Conservation (phyloP, 2,113 vertebrate species). For the Pteruthius melanotis region DNA sequence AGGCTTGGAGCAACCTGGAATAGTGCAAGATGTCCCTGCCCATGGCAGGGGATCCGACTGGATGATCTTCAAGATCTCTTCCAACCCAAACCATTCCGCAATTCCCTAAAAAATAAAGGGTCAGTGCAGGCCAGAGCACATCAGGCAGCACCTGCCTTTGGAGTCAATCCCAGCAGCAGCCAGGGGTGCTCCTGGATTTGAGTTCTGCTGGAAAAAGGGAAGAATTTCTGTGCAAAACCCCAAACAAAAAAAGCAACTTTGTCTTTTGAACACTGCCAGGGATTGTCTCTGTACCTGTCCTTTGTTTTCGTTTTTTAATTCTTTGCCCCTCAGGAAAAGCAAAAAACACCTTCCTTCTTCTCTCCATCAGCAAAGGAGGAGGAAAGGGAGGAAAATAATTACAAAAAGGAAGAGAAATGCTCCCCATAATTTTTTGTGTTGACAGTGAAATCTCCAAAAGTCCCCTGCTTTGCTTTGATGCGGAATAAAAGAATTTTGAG, state of each 20-base stretch:
- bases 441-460: neutral
- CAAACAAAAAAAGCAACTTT: neutral
- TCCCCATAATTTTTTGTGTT: neutral
- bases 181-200: neutral
- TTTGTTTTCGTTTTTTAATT: neutral
- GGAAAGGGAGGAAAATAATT: neutral
- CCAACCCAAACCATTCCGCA: neutral
- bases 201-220: neutral
- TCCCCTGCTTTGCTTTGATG: constrained; percentile 10
- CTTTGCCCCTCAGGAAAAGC: neutral
- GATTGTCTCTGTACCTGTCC: neutral
- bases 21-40: neutral
- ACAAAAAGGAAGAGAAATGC: neutral
- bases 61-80: neutral
- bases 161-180: neutral
- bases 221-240: neutral
- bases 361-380: neutral
- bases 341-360: neutral
- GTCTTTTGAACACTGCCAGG: neutral
- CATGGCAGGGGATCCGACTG: too few relatives aligned
- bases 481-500: constrained; percentile 1
- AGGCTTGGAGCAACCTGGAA: neutral
- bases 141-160: neutral
- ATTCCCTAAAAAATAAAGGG: neutral
- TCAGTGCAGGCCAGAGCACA: neutral